Evolutionary conservation across 2,888 invertebrate species (phyloP), one percentile per base, ranked within the genome.

Genomic region (Blomia tropicalis): DNA sequence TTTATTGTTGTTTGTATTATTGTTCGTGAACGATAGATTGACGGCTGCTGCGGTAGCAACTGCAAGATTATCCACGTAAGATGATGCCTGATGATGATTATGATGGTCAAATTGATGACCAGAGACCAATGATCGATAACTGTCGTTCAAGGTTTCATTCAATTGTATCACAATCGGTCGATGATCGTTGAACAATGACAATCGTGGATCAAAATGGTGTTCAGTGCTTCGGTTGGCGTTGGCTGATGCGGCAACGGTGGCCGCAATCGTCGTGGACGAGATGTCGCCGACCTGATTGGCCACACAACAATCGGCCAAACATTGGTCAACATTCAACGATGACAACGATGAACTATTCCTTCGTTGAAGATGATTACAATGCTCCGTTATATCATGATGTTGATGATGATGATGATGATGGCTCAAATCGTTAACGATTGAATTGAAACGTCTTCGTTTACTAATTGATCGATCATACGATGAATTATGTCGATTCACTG

Each of bases 271-370:
- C 11, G 56, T 56, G 2, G 56, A 56, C 11, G 56, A 30, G 31
- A 56, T 56, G 29, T 56, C 56, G 11, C 29, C 56, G 4, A 56
- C 56, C 29, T 56, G 56, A 36, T 56, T 56, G 29, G 30, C 56
- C n/a, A n/a, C n/a, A 11, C 51, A 47, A 47, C 51, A 47, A 7
- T 47, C 51, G 5, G 51, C 51, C 27, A 47, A 27, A 27, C 51
- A 47, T 47, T 47, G 7, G 51, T 47, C 51, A 47, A 11, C n/a
- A n/a, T n/a, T n/a, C n/a, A n/a, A n/a, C n/a, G n/a, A n/a, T n/a
- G n/a, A n/a, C n/a, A n/a, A 11, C 51, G n/a, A 27, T 27, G n/a
- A 27, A 47, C 51, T 47, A 27, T 14, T 27, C 14, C 51, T 22
- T 14, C 41, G 41, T 41, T n/a, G 41, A n/a, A n/a, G n/a, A n/a